These are phyloP conservation scores for Nothura maculosa DNA, from an alignment of 2,797 vertebrate genomes.

Conservation along the genomic window DNA sequence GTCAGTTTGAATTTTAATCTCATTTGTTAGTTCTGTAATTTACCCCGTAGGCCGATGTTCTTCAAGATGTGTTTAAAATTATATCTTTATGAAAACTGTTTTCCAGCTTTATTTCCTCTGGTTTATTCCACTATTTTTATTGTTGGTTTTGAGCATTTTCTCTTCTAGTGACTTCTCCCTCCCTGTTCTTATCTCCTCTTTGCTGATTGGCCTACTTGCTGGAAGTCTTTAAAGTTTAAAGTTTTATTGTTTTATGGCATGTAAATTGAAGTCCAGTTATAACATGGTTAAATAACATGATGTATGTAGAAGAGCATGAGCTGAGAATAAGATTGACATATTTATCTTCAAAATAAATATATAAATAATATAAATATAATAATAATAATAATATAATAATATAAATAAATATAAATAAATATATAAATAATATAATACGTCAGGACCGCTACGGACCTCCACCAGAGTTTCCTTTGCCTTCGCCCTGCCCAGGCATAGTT, in stretches of 20 bases:
- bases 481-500: too few relatives aligned
- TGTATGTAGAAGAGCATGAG: neutral
- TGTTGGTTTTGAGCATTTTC: neutral
- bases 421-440: too few relatives aligned
- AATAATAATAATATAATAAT: too few relatives aligned
- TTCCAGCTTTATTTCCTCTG: neutral
- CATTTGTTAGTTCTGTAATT: neutral
- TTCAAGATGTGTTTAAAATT: neutral
- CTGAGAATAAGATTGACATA: neutral
- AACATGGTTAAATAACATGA: neutral
- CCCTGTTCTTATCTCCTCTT: neutral
- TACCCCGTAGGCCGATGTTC: neutral
- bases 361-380: too few relatives aligned
- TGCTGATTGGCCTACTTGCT: neutral
- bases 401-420: too few relatives aligned
- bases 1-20: neutral
- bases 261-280: neutral
- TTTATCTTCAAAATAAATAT: neutral
- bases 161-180: neutral
- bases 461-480: too few relatives aligned
- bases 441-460: too few relatives aligned
- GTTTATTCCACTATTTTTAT: neutral
- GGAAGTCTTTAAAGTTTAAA: neutral
- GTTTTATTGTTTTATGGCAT: neutral
- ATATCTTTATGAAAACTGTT: neutral